Conservation (phyloP, 2,888 invertebrate species). For the Ectobius pallidus region DNA sequence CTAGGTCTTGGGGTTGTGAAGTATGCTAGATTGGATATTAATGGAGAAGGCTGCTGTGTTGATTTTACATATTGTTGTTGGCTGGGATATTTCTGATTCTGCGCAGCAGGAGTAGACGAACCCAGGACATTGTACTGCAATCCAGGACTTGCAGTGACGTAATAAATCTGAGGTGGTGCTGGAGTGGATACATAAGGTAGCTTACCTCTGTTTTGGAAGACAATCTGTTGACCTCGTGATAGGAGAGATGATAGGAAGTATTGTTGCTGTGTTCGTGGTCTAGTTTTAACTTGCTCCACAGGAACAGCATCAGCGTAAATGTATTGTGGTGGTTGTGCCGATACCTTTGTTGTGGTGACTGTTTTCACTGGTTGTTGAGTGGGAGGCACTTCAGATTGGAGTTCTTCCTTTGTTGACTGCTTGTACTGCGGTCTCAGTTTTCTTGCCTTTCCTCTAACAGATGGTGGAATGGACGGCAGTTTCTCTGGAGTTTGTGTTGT, state of each 20-base stretch:
- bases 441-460: not conserved
- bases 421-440: not conserved
- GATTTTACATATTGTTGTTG: not conserved
- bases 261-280: not conserved
- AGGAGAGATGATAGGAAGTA: slow-evolving; percentile 8
- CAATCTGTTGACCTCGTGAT: not conserved
- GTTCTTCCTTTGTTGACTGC: slow-evolving; percentile 3
- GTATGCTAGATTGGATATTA: slow-evolving; percentile 13
- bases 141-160: slow-evolving; percentile 8
- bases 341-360: not conserved
- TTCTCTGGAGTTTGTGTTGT: not conserved
- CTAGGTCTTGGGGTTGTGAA: slow-evolving; percentile 18
- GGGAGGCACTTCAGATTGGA: not conserved
- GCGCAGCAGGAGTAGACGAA: not conserved
- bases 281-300: not conserved
- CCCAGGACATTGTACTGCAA: not conserved
- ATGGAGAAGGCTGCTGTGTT: not conserved
- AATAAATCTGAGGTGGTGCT: slow-evolving; percentile 10
- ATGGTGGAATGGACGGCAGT: not conserved
- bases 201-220: not conserved
- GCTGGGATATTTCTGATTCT: not conserved
- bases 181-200: not conserved
- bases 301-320: not conserved
- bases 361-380: not conserved
- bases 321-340: not conserved